These are phyloP conservation scores for Sphenodon punctatus DNA, from an alignment of 2,797 vertebrate species.

Conservation along the genomic window DNA sequence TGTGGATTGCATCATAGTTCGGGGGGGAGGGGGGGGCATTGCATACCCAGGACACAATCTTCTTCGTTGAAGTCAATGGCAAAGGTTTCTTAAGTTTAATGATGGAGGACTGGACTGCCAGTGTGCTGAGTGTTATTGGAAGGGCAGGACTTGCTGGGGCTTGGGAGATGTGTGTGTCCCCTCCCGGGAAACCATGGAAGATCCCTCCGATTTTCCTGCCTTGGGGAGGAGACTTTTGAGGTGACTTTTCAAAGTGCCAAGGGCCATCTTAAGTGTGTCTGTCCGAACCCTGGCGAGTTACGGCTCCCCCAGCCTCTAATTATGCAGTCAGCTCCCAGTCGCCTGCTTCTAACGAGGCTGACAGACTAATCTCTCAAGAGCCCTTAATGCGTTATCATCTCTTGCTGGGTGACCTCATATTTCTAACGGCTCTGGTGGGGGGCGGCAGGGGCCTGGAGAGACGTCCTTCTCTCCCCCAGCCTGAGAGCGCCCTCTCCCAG, in stretches of 20 bases:
- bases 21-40: background rate
- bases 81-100: no score
- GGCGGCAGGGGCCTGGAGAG: conserved; percentile 57
- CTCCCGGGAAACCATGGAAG: background rate
- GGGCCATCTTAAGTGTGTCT: conserved; percentile 39
- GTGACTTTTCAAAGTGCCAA: conserved; percentile 51
- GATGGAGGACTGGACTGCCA: no score
- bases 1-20: background rate
- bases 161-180: background rate
- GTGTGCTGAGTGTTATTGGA: background rate
- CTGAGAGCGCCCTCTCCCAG: conserved; percentile 43
- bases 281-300: conserved; percentile 71
- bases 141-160: background rate
- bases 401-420: conserved; percentile 75
- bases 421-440: conserved; percentile 72
- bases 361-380: conserved; percentile 78
- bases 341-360: conserved; percentile 74
- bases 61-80: no score
- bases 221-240: background rate
- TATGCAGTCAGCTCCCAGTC: conserved; percentile 75
- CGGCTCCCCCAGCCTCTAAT: conserved; percentile 76
- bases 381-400: conserved; percentile 77
- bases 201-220: background rate
- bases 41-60: background rate
- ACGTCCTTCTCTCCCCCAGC: conserved; percentile 58